Conservation (phyloP, 2,113 vertebrate genomes). For the Chelonoidis abingdonii region DNA sequence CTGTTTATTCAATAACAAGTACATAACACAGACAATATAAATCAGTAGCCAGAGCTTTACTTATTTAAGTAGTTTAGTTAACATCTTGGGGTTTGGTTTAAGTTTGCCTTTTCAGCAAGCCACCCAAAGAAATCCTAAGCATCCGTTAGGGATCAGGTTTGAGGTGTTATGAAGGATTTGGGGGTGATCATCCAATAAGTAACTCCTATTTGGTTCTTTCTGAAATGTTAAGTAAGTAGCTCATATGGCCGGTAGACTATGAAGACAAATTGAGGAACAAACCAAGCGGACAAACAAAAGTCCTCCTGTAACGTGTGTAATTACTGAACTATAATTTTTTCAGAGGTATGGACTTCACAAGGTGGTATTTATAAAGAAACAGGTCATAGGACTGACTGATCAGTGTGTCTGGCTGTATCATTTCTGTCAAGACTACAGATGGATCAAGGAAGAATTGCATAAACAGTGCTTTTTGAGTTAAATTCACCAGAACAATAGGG, state of each 20-base stretch:
- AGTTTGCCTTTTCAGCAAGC: background rate
- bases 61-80: slow-evolving; percentile 5
- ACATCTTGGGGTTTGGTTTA: background rate
- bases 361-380: background rate
- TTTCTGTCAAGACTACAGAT: background rate
- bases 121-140: background rate
- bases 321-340: background rate
- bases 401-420: background rate
- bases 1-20: background rate
- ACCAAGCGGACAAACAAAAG: background rate
- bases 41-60: background rate
- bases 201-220: background rate
- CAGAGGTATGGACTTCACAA: background rate
- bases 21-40: background rate
- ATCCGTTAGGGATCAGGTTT: background rate
- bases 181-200: background rate
- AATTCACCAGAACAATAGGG: background rate
- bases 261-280: background rate
- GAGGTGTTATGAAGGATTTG: background rate
- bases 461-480: background rate
- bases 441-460: background rate
- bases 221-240: background rate
- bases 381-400: background rate
- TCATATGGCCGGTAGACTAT: background rate
- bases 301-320: background rate